These are phyloP conservation scores for Lutjanus erythropterus DNA, from an alignment of 2,113 vertebrate genomes.

Conservation along the genomic window DNA sequence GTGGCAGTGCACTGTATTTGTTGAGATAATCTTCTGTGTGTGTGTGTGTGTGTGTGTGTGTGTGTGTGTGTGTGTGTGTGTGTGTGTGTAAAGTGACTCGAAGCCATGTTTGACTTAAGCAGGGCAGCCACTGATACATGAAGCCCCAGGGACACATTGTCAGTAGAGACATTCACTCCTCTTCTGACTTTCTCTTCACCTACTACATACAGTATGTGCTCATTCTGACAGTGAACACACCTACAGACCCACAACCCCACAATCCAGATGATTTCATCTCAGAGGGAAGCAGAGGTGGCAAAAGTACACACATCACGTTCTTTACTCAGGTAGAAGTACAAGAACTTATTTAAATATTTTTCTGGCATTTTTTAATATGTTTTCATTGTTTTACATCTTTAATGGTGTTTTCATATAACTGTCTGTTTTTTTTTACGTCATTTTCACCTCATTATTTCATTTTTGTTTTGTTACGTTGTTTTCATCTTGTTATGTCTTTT, in stretches of 20 bases:
- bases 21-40: slow-evolving; percentile 22
- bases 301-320: too few relatives aligned
- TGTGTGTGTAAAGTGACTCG: slow-evolving; percentile 1
- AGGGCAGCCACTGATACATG: slow-evolving; percentile 31
- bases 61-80: neutral
- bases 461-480: too few relatives aligned
- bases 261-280: neutral
- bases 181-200: slow-evolving; percentile 1
- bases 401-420: too few relatives aligned
- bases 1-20: neutral
- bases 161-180: slow-evolving; percentile 17
- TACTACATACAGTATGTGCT: neutral
- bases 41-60: neutral
- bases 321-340: too few relatives aligned
- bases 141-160: slow-evolving; percentile 22
- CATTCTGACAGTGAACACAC: neutral
- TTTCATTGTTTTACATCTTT: too few relatives aligned
- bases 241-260: neutral
- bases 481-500: too few relatives aligned
- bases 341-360: too few relatives aligned
- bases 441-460: too few relatives aligned
- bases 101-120: slow-evolving; percentile 42
- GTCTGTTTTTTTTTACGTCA: too few relatives aligned
- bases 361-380: too few relatives aligned
- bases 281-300: too few relatives aligned